Base-by-base conservation (phyloP, 2,113 vertebrate genomes). In the Brachypteracias leptosomus region DNA sequence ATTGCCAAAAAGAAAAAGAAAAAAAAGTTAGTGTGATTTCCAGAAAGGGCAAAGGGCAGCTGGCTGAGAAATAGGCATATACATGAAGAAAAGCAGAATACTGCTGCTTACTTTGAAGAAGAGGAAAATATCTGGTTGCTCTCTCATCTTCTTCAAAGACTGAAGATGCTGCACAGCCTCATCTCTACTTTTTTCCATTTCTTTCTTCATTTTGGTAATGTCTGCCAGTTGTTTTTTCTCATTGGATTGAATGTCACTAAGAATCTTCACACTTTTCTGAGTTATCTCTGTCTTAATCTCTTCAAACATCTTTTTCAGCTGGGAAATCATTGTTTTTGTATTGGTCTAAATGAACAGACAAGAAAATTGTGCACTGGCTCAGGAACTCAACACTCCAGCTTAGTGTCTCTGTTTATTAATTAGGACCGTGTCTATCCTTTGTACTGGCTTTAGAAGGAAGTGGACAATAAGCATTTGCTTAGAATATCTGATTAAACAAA, bases 91-190 rank as follows among this genome's bases (percentile, higher is more conserved):
- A 72, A 80, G 52, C 15, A 62, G 40, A 85, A 88, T 26, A 47
- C 7, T 6, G 6, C 66, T 67, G 52, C 85, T 95, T 90, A 95
- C 95, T 66, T 67, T 96, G 71, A 86, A 13, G 75, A 97, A 96
- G 33, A 52, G n/a, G 25, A 89, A 90, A 61, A 12, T 5, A 73
- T 91, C 95, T 59, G 28, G 10, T 80, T 97, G 74, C 3, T 42
- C 15, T 46, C 35, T 89, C 13, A 78, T 42, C 28, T 72, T 54
- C 89, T 91, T 77, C 75, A 95, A 83, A 46, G 76, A 77, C 75
- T 68, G 59, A 86, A 96, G 81, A 36, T 57, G 47, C 71, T 78
- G 59, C 5, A 1, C 21, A 88, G 35, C 16, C 42, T 67, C 36
- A 22, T 77, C 25, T 80, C 44, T 95, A 72, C 20, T 76, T 65